Percentiles rank a stretch among this genome's conserved stretches.
phyloP scores from a whole-genome alignment of 2,797 vertebrate species.

The Rachycentron canadum region DNA sequence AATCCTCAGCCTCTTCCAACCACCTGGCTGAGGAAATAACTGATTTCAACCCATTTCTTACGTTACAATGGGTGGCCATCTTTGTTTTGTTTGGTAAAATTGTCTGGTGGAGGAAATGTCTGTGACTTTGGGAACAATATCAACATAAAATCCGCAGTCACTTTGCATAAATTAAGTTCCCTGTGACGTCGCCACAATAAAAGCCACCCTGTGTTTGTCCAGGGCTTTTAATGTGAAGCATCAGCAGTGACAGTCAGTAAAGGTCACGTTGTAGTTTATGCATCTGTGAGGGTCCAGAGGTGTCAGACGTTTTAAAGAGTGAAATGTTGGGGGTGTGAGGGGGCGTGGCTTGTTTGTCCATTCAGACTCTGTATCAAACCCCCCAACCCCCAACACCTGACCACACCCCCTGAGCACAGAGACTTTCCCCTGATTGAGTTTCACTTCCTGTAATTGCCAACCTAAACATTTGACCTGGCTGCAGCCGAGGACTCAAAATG shows the following conservation, averaged over 20 bases:
- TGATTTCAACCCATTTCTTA: too few species aligned
- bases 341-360: not conserved
- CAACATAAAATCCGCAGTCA: too few species aligned
- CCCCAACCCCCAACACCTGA: not conserved
- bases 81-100: not conserved
- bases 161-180: too few species aligned
- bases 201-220: too few species aligned
- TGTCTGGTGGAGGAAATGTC: not conserved
- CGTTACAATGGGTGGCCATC: not conserved
- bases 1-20: not conserved
- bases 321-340: too few species aligned
- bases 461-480: slow-evolving; percentile 55
- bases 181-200: too few species aligned
- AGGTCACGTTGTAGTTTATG: too few species aligned
- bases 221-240: too few species aligned
- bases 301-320: not conserved
- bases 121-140: too few species aligned
- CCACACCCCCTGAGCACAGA: not conserved
- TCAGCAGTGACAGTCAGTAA: too few species aligned
- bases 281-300: too few species aligned
- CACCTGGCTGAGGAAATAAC: too few species aligned
- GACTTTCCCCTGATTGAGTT: slow-evolving; percentile 42
- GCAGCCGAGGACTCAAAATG: slow-evolving; percentile 15
- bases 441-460: slow-evolving; percentile 60
- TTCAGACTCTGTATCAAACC: not conserved